Percentiles rank a stretch among this genome's conserved stretches.
Conservation (phyloP, 2,888 invertebrate genomes). For the Agrypnus murinus region DNA sequence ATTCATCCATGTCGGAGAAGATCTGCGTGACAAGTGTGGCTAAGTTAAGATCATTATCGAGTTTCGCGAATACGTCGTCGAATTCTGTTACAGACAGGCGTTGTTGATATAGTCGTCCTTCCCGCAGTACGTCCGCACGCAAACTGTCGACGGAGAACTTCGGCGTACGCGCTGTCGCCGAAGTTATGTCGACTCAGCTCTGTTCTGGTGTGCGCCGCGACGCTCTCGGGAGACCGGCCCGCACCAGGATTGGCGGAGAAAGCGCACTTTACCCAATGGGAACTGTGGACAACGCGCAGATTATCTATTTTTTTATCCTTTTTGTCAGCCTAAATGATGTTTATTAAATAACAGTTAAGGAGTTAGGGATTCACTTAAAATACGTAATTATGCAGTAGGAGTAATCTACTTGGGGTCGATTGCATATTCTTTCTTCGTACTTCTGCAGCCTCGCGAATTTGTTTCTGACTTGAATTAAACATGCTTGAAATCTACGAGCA, state of each 20-base stretch:
- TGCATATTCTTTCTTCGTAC: conserved; percentile 2
- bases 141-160: conserved; percentile 57
- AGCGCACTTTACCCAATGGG: conserved; percentile 63
- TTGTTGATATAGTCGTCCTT: conserved; percentile 39
- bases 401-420: conserved; percentile 7
- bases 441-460: conserved; percentile 15
- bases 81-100: conserved; percentile 33
- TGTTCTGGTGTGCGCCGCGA: conserved; percentile 54
- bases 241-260: conserved; percentile 64
- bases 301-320: conserved; percentile 59
- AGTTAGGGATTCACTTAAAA: conserved; percentile 37
- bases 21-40: conserved; percentile 31
- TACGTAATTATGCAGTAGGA: conserved; percentile 32
- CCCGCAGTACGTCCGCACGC: conserved; percentile 52
- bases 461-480: too few species aligned
- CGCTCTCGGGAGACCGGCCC: conserved; percentile 56
- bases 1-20: conserved; percentile 36
- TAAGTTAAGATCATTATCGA: conserved; percentile 37
- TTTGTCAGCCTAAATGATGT: conserved; percentile 48
- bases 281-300: conserved; percentile 63
- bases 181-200: conserved; percentile 46
- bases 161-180: conserved; percentile 47
- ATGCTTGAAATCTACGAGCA: background rate
- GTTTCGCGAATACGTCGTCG: conserved; percentile 43
- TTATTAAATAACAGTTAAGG: conserved; percentile 50